Conservation (phyloP, 2,888 invertebrate species). For the Smittia sp. region DNA sequence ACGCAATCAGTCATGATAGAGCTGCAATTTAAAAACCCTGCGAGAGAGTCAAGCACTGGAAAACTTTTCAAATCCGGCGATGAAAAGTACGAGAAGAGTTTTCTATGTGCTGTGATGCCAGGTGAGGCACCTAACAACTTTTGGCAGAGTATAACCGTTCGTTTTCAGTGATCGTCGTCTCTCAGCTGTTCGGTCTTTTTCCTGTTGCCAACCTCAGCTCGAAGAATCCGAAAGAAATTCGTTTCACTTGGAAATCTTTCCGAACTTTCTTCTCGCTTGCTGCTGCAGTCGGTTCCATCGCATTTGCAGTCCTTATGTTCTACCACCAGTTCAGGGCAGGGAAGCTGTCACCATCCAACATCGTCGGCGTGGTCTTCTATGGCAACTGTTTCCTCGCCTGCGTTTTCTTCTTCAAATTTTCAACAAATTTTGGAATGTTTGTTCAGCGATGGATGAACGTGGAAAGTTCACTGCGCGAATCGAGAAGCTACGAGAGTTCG, state of each 20-base stretch:
- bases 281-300: not conserved
- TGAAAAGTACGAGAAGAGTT: too few relatives aligned
- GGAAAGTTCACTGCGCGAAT: not conserved
- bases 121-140: too few relatives aligned
- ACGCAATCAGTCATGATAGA: too few relatives aligned
- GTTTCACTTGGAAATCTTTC: not conserved
- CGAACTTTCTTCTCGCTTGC: not conserved
- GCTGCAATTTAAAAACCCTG: too few relatives aligned
- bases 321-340: not conserved
- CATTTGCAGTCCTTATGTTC: not conserved
- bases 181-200: constrained; percentile 20
- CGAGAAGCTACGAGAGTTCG: too few relatives aligned
- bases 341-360: not conserved
- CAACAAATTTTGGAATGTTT: not conserved
- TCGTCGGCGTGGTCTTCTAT: not conserved
- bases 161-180: constrained; percentile 8
- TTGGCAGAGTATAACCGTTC: too few relatives aligned
- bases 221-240: not conserved
- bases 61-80: too few relatives aligned
- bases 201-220: not conserved
- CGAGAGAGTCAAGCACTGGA: too few relatives aligned
- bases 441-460: not conserved
- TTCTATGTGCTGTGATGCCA: too few relatives aligned
- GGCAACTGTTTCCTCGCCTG: not conserved
- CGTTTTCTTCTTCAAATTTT: not conserved